These are phyloP conservation scores for Leptinotarsa haldemani DNA, from an alignment of 2,888 invertebrate genomes.

Conservation along the genomic window DNA sequence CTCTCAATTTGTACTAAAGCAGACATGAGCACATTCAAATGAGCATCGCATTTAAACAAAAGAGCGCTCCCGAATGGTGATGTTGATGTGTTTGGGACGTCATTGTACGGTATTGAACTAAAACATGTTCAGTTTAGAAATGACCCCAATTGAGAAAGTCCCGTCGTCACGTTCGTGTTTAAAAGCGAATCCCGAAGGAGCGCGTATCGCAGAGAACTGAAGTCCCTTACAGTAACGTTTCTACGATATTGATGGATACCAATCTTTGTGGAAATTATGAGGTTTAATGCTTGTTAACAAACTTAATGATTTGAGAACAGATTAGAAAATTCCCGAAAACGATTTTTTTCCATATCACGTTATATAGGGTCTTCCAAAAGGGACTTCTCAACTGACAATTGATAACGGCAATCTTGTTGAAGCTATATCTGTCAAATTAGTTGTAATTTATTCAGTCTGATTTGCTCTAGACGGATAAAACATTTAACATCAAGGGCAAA, in stretches of 20 bases:
- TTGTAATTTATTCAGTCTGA: too few species aligned
- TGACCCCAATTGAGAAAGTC: slow-evolving; percentile 59
- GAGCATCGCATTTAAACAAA: slow-evolving; percentile 48
- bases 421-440: too few species aligned
- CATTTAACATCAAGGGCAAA: too few species aligned
- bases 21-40: slow-evolving; percentile 49
- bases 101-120: slow-evolving; percentile 47
- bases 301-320: too few species aligned
- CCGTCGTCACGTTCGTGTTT: slow-evolving; percentile 61
- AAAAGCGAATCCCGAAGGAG: slow-evolving; percentile 57
- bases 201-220: slow-evolving; percentile 45
- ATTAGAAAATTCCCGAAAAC: too few species aligned
- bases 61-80: slow-evolving; percentile 27
- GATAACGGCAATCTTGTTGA: too few species aligned
- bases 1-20: slow-evolving; percentile 27
- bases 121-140: slow-evolving; percentile 62
- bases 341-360: too few species aligned
- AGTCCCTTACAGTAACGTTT: background rate
- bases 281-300: background rate
- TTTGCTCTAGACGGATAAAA: too few species aligned
- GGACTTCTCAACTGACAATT: too few species aligned
- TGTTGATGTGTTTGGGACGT: slow-evolving; percentile 32
- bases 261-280: background rate
- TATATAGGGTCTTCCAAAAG: too few species aligned
- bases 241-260: slow-evolving; percentile 15